Conservation (phyloP, 23 tunicate genomes). For the Diplosoma virens region DNA sequence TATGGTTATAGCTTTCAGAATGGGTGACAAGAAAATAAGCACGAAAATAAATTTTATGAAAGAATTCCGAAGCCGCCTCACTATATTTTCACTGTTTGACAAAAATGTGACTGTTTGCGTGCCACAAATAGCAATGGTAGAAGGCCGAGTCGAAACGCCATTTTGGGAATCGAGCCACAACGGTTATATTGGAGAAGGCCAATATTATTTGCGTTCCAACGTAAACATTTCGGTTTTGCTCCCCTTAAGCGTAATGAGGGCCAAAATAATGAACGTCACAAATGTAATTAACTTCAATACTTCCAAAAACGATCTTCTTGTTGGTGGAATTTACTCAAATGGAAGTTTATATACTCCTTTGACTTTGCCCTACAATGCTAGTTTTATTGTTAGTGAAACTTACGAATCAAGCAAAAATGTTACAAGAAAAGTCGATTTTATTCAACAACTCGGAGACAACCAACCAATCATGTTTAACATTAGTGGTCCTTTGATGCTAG, state of each 20-base stretch:
- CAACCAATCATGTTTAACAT: constrained; percentile 3
- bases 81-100: too few species aligned
- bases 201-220: background rate
- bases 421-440: background rate
- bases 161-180: background rate
- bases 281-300: background rate
- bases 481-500: background rate
- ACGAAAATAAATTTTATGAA: too few species aligned
- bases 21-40: too few species aligned
- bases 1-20: too few species aligned
- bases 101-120: constrained; percentile 5
- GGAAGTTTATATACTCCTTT: background rate
- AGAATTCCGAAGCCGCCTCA: too few species aligned
- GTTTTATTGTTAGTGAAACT: background rate
- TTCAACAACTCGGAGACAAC: background rate
- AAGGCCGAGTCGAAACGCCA: background rate
- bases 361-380: background rate
- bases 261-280: background rate
- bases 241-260: background rate
- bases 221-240: background rate
- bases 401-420: background rate
- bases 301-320: background rate
- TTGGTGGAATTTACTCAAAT: background rate
- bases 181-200: background rate
- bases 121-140: background rate